Evolutionary conservation across 2,888 invertebrate species (phyloP), one percentile per base, ranked within the genome.

Genomic region (Tupiocoris notatus): DNA sequence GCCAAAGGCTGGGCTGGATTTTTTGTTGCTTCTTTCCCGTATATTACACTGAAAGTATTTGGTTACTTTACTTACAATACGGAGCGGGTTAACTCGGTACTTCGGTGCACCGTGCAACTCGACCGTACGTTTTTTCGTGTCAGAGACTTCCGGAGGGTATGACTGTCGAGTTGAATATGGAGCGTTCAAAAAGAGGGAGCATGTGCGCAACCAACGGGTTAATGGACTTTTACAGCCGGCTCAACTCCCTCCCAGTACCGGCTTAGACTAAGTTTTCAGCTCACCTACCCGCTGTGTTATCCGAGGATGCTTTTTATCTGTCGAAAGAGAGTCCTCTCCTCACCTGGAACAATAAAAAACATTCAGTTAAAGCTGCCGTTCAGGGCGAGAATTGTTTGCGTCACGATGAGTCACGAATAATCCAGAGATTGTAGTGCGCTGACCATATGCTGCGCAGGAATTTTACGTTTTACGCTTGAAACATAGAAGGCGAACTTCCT

Each of bases 181-280:
- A 39, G 39, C 39, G 39, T 39, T 39, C 12, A 39, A 39, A 39
- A 39, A 39, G 39, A 39, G 25, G 70, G 59, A 58, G 23, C 70
- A 70, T 70, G 70, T 70, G 70, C 59, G 70, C 61, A 70, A n/a
- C n/a, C n/a, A n/a, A 70, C 70, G 70, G 70, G 68, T 22, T 70
- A 70, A 59, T 70, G 58, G 59, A 70, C 23, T 25, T 70, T 59
- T 70, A 59, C 70, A 20, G 59, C 20, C 20, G 59, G n/a, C 59
- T 54, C 54, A 39, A 3, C 39, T 12, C 59, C 59, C 59, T 59
- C 20, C 59, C 59, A 3, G 7, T 39, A 9, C 59, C 59, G 12
- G 39, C 12, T 39, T 39, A 39, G 39, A 12, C 39, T 12, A 39
- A 39, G 39, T 39, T 12, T n/a, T 12, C 39, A 12, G 12, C 39